Base-by-base conservation (phyloP, 2,113 vertebrate genomes). In the Puffinus mauretanicus region DNA sequence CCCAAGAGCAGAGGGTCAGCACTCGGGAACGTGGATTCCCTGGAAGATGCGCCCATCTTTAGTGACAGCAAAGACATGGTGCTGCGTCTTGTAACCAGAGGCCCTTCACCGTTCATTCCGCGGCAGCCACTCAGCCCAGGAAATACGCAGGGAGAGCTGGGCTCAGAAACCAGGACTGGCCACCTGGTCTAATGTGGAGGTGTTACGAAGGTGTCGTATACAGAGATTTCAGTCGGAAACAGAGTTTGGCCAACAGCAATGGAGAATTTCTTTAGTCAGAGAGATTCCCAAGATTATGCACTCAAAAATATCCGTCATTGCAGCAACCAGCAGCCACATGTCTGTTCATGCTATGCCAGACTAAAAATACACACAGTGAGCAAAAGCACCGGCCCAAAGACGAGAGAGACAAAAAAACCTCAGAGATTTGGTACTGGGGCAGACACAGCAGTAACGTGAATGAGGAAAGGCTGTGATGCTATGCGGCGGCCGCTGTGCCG, bases 131-230 rank as follows among this genome's bases (percentile, higher is more conserved):
- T 77, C 14, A 40, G 36, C 46, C 29, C 14, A 65, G 65, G 22
- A 55, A 82, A 55, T 55, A n/a, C 0, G 0, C 38, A 55, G 38
- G 54, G 27, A 42, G 9, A 75, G 15, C 30, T 32, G 6, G 18
- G 24, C 65, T 61, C 17, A 40, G 32, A 88, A 47, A 42, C 17
- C 25, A 77, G 18, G 34, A 47, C 36, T 16, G 32, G 14, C 24
- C 1, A 1, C n/a, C 18, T 44, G 16, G 11, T 42, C 32, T 78
- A 38, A 64, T 0, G 0, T 15, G 10, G 49, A 70, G 19, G 6
- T 55, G 10, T 51, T 34, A 42, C 6, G 22, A 70, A 52, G 15
- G 3, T 55, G 16, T 24, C 1, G 0, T 19, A 60, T 11, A 8
- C 44, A 49, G 34, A 80, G 7, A 38, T 20, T 76, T 64, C 46